Base-by-base conservation (phyloP, 2,888 invertebrate genomes). In the Cheilosia grossa region DNA sequence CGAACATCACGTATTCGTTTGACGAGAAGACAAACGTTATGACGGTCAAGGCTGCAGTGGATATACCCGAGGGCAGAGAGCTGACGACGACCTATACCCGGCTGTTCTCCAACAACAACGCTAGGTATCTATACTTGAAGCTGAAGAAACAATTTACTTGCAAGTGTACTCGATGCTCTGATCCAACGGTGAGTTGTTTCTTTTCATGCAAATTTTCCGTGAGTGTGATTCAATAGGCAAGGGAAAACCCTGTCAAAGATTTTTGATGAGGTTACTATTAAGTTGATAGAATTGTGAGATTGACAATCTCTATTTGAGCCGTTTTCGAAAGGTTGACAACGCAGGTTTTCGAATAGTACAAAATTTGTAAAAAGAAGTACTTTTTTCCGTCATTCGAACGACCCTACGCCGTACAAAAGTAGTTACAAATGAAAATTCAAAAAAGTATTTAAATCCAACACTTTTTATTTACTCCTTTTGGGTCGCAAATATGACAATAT, bases 31-130 rank as follows among this genome's bases (percentile, higher is more conserved):
- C 94, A 70, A 93, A 93, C 89, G 91, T 93, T 87, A 93, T 96
- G 88, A 93, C 94, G 21, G 91, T 96, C 2, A 93, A 94, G 87
- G 95, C 96, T 24, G 94, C 91, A 2, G 89, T 90, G 69, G 90
- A 90, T 58, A 95, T 96, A 77, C 91, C 93, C 49, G 94, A 95
- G 92, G 96, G 95, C 37, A 94, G 94, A 42, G 92, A 94, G 87
- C 94, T 96, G 30, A 95, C 94, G 51, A 94, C 94, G 0, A 95
- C 95, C 0, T 96, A 96, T 89, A 95, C 96, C 0, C 95, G 96
- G 90, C 92, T 94, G 10, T 92, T 96, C 33, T 94, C 94, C 93
- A 95, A 95, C 9, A 96, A 96, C 10, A 92, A 94, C 61, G 93
- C 94, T 58, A 92, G 96, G 73, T 92, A 95, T 89, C 93, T 93